Base-by-base conservation (phyloP, 1,140 invertebrate genomes). In the Megalopta genalis region DNA sequence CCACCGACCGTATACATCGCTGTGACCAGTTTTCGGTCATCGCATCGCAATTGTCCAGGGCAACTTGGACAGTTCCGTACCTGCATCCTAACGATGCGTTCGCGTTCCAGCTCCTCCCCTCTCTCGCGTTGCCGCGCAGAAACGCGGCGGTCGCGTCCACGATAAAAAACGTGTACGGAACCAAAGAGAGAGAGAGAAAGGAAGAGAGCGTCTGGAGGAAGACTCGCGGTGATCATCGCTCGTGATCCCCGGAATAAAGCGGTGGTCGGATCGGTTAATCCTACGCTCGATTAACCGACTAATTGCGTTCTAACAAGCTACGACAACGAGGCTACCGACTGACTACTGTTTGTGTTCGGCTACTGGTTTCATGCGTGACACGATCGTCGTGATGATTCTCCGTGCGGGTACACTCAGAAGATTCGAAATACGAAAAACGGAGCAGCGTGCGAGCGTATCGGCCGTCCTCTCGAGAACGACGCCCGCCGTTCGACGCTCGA, bases 281-380 rank as follows among this genome's bases (percentile, higher is more conserved):
- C 63, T 21, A 63, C 60, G 60, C 65, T 27, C 27, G 25, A 49
- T n/a, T 25, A 27, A 73, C 37, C 32, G 46, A 9, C 46, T 42
- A 27, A 25, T 5, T 54, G 52, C 32, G 49, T 52, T 52, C 4
- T 0, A 54, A 25, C 9, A 25, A 65, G 63, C 32, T 72, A 52
- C 25, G 37, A 27, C 39, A 32, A 5, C n/a, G 23, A 18, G 52
- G 6, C 18, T 16, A 64, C 37, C 25, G n/a, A 77, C 57, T 27
- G 18, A n/a, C 67, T 63, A 77, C 57, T 16, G 42, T 64, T n/a
- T 32, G 32, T n/a, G 7, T 23, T 25, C 23, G 14, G 52, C 46
- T 78, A 78, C 69, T 63, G 18, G 12, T 71, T n/a, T 21, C 76
- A 72, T 78, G 76, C 76, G 65, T 21, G 37, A 49, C 32, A 25